These are phyloP conservation scores for Stenolophus ochropezus DNA, from an alignment of 2,888 invertebrate genomes.

Conservation along the genomic window DNA sequence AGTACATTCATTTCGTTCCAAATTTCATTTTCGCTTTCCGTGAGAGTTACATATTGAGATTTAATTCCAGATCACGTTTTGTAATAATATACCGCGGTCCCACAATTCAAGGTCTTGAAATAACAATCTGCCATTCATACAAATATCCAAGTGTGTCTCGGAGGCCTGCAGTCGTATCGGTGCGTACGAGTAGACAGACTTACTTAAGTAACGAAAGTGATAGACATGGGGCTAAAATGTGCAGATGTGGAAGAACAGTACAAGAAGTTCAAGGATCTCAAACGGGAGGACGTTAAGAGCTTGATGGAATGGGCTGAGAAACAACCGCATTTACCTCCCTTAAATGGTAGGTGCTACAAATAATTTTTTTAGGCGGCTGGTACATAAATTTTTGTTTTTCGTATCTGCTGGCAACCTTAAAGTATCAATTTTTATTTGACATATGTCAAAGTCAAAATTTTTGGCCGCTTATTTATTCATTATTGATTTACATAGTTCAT, in stretches of 20 bases:
- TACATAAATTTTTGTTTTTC: too few species aligned
- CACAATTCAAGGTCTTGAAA: constrained; percentile 11
- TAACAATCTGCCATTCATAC: background rate
- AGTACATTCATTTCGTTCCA: too few species aligned
- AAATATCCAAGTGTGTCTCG: constrained; percentile 3
- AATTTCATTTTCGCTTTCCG: too few species aligned
- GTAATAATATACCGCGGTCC: background rate
- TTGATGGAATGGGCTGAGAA: constrained; percentile 79
- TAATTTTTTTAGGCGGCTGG: too few species aligned
- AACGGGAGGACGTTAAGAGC: constrained; percentile 77
- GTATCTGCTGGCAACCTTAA: too few species aligned
- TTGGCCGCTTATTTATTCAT: too few species aligned
- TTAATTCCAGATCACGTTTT: background rate
- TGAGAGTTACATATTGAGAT: background rate
- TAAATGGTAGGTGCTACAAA: constrained; percentile 72
- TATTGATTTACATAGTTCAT: too few species aligned
- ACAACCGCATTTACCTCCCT: constrained; percentile 80
- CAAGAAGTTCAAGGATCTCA: constrained; percentile 78
- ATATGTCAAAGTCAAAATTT: too few species aligned
- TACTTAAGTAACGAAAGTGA: too few species aligned
- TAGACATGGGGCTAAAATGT: constrained; percentile 5
- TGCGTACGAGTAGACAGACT: background rate
- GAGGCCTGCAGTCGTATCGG: too few species aligned
- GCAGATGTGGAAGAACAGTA: constrained; percentile 75
- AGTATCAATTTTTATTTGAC: too few species aligned